Evolutionary conservation across 2,888 invertebrate species (phyloP).

Genomic region (Desoria tigrina): DNA sequence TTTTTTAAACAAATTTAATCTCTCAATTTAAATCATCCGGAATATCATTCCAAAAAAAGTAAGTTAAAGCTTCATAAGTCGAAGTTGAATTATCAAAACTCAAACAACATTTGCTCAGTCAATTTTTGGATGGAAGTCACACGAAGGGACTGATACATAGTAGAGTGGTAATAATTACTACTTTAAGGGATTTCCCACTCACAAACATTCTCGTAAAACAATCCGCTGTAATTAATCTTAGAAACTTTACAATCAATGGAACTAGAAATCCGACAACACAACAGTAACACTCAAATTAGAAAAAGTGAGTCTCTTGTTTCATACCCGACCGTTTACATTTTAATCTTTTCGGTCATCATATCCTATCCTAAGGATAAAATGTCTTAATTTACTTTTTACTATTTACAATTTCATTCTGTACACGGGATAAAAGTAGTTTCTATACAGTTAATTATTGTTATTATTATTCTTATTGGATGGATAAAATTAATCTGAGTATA

Average conservation of each 20-base stretch:
- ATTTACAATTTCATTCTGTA: no score
- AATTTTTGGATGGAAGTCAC: slow-evolving; percentile 5
- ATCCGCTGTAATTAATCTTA: background rate
- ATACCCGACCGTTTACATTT: background rate
- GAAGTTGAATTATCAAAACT: slow-evolving; percentile 2
- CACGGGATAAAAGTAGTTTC: no score
- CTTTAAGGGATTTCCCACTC: no score
- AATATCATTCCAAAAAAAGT: no score
- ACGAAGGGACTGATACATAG: background rate
- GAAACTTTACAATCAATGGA: slow-evolving; percentile 1
- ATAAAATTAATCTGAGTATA: slow-evolving; percentile 1
- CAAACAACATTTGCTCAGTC: background rate
- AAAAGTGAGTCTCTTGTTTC: slow-evolving; percentile 9
- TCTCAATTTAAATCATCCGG: no score
- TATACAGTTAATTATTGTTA: background rate
- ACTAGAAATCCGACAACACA: slow-evolving; percentile 8
- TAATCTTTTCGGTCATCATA: background rate
- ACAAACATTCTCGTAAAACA: no score
- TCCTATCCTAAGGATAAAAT: no score
- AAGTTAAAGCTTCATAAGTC: no score
- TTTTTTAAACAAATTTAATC: no score
- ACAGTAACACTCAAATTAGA: slow-evolving; percentile 5
- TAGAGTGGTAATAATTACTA: no score
- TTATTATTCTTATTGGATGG: slow-evolving; percentile 6
- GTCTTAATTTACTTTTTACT: no score